Evolutionary conservation across 2,888 invertebrate species (phyloP), one percentile per base, ranked within the genome.

Genomic region (Rhagonycha fulva): DNA sequence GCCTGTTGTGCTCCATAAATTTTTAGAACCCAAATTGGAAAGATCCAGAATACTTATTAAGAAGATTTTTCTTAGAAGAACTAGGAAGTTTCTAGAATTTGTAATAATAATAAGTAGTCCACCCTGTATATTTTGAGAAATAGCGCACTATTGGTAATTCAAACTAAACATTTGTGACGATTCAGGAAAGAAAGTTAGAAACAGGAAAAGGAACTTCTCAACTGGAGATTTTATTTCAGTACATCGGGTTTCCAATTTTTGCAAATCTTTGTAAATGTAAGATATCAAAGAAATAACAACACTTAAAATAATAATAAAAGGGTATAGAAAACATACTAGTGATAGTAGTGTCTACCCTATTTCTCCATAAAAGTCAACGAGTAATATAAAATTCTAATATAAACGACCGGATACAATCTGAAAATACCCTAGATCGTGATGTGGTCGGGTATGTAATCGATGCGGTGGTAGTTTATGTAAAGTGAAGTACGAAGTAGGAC

Each of bases 381-480:
- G 84, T 85, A 86, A 86, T 86, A 87, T 86, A 86, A 86, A 86
- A 87, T 86, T 87, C 85, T 86, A 86, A 87, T 87, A 87, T 86
- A 86, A 86, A 86, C 86, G 85, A 83, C 85, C 85, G 86, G 86
- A 86, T 86, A 87, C 86, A 86, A 87, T 87, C 87, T 86, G 87
- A 84, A 86, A 86, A 87, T 86, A 87, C 86, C 63, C 63, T 63
- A 24, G 63, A 84, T 84, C 83, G 85, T 85, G 85, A 84, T 84
- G 82, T 84, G 83, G 82, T 81, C 80, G 82, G 80, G 79, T 76
- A 81, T 83, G 86, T 86, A 86, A 86, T 87, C 87, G 86, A 87
- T 86, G 86, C 82, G 77, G 79, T 82, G 83, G 84, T 84, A 84
- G 85, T 86, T 85, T 86, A 86, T 86, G 86, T 85, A 87, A 86